Conservation (phyloP, 2,888 invertebrate species). For the Nomada fucata region DNA sequence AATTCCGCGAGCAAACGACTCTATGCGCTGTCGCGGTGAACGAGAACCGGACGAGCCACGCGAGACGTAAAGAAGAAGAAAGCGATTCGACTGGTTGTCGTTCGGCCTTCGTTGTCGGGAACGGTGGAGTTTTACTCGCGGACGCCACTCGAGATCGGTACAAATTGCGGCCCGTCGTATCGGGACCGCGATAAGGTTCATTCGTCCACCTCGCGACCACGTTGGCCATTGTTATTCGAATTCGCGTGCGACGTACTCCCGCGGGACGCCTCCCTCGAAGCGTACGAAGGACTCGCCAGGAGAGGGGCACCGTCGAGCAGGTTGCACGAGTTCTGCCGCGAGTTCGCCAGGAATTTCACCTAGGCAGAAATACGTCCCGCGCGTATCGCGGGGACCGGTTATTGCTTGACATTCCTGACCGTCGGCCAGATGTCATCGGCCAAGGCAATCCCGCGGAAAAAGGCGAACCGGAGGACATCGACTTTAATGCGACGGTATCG, state of each 20-base stretch:
- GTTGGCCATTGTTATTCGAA: constrained; percentile 30
- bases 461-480: constrained; percentile 67
- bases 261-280: not conserved
- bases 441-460: constrained; percentile 74
- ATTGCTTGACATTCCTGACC: constrained; percentile 79
- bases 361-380: constrained; percentile 70
- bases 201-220: not conserved
- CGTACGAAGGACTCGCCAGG: not conserved
- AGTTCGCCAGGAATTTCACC: constrained; percentile 68
- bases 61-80: constrained; percentile 9
- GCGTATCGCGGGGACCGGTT: constrained; percentile 75
- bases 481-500: constrained; percentile 74
- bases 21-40: constrained; percentile 9
- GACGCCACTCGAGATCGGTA: not conserved
- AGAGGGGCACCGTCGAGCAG: not conserved
- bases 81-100: not conserved
- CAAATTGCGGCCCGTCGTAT: constrained; percentile 5
- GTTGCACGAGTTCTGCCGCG: constrained; percentile 46
- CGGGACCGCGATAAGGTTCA: not conserved
- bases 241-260: not conserved
- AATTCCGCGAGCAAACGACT: constrained; percentile 4
- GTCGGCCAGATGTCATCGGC: constrained; percentile 81
- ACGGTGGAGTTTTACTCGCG: constrained; percentile 7
- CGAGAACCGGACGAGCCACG: constrained; percentile 16
- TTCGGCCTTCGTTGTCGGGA: constrained; percentile 18